Conservation (phyloP, 2,113 vertebrate genomes). For the Fregetta grallaria region DNA sequence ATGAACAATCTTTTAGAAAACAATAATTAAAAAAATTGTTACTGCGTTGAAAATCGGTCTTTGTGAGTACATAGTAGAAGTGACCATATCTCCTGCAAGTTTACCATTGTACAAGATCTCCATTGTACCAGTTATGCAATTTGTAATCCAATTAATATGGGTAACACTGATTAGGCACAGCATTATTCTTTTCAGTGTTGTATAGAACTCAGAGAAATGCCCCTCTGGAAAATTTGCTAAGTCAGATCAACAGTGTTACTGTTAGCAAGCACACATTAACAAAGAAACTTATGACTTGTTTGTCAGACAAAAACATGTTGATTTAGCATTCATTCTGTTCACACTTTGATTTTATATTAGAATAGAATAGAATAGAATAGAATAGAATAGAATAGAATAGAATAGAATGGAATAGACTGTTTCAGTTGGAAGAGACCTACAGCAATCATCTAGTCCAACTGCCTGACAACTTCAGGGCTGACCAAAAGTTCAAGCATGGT, state of each 20-base stretch:
- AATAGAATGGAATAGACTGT: neutral
- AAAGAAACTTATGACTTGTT: neutral
- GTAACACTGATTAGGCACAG: neutral
- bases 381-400: neutral
- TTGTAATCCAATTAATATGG: neutral
- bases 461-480: neutral
- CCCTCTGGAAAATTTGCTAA: neutral
- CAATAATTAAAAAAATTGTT: neutral
- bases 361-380: neutral
- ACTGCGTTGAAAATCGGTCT: neutral
- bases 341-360: neutral
- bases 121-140: neutral
- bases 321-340: neutral
- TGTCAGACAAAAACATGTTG: neutral
- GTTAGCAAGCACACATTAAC: neutral
- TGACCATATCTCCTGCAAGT: neutral
- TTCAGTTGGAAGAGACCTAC: neutral
- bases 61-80: neutral
- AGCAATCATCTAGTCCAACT: neutral
- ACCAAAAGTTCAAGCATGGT: neutral
- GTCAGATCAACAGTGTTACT: neutral
- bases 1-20: neutral
- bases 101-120: neutral
- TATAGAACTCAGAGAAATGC: neutral
- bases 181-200: neutral